phyloP scores from a whole-genome alignment of 2,113 vertebrate genomes.

The Atrichornis clamosus region DNA sequence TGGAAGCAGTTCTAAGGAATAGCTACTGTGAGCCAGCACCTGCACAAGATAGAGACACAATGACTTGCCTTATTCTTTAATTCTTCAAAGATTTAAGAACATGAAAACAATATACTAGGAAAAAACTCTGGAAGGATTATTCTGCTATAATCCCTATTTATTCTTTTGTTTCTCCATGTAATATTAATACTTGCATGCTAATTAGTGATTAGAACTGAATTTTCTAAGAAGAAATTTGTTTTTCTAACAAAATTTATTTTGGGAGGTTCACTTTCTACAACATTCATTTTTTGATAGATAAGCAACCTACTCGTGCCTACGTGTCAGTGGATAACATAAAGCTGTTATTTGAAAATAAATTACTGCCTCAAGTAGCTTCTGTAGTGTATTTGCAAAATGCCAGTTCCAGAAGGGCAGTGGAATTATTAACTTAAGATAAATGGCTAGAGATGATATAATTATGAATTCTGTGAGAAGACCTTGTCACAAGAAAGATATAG shows the following conservation, averaged over 20 bases:
- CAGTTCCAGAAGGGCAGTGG: background rate
- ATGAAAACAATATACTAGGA: background rate
- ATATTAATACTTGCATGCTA: constrained; percentile 3
- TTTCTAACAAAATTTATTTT: background rate
- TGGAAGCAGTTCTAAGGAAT: background rate
- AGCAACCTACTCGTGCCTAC: constrained; percentile 1
- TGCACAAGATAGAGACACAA: background rate
- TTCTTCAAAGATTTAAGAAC: background rate
- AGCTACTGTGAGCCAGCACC: background rate
- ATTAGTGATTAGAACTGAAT: constrained; percentile 2
- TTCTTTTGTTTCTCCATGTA: background rate
- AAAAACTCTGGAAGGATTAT: background rate
- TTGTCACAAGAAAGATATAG: constrained; percentile 3
- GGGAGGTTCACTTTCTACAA: background rate
- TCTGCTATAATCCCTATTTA: background rate
- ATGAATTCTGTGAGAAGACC: constrained; percentile 8
- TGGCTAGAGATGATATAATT: background rate
- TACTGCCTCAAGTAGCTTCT: background rate
- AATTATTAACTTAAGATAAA: constrained; percentile 44
- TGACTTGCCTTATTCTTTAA: background rate
- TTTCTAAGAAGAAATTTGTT: background rate
- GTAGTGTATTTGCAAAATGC: constrained; percentile 10
- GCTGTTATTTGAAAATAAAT: constrained; percentile 30
- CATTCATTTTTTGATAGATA: background rate
- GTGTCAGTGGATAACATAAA: background rate